phyloP scores from a whole-genome alignment of 2,888 invertebrate species.

The Chorisops tibialis region DNA sequence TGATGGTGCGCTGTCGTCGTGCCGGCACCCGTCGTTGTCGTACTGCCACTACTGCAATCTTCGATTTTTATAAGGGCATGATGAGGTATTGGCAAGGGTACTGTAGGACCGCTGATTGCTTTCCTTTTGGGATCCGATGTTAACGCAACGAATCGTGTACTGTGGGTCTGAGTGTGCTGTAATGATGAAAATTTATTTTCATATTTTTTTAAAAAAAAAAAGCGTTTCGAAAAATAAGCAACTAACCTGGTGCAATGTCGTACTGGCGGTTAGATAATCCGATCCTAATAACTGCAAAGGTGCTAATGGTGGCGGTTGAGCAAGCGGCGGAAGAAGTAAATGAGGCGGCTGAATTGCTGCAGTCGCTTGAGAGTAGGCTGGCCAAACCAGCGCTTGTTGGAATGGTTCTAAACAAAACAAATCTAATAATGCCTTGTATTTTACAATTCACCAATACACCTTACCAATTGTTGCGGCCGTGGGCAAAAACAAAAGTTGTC shows the following conservation, averaged over 20 bases:
- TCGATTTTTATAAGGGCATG: conserved; percentile 68
- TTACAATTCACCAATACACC: not conserved
- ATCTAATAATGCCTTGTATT: conserved; percentile 12
- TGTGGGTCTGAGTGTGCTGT: conserved; percentile 65
- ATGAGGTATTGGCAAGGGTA: conserved; percentile 50
- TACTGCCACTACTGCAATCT: conserved; percentile 56
- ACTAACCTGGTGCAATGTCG: conserved; percentile 56
- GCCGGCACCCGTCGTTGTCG: conserved; percentile 36
- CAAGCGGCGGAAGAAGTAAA: conserved; percentile 34
- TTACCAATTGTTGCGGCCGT: conserved; percentile 53
- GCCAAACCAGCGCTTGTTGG: conserved; percentile 73
- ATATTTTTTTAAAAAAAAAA: too few species aligned
- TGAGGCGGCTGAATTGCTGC: conserved; percentile 43
- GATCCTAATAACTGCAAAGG: conserved; percentile 59
- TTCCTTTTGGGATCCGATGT: conserved; percentile 56
- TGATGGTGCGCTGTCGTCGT: conserved; percentile 48
- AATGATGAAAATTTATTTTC: not conserved
- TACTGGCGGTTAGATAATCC: conserved; percentile 61
- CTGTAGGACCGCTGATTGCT: conserved; percentile 48
- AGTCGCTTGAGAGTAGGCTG: conserved; percentile 59
- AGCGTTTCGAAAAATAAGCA: not conserved
- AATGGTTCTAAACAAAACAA: conserved; percentile 56
- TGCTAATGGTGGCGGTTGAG: conserved; percentile 56
- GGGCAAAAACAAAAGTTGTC: conserved; percentile 76
- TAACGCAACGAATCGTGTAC: conserved; percentile 64